These are phyloP conservation scores for Trochalopteron elliotii DNA, from an alignment of 2,113 vertebrate species.

Conservation along the genomic window DNA sequence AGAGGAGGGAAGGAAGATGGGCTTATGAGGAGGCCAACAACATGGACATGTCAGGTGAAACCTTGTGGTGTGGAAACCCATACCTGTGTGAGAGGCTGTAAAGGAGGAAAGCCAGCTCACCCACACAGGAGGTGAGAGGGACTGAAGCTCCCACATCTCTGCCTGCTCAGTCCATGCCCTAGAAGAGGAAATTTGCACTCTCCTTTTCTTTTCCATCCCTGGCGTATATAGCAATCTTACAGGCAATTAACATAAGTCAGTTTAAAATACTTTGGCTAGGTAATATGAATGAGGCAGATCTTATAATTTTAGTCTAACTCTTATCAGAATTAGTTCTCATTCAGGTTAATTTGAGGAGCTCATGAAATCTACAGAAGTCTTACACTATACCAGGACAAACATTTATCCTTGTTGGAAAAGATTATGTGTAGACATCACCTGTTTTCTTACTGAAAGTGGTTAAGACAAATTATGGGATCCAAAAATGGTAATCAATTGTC, in stretches of 20 bases:
- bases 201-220: background rate
- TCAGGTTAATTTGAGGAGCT: background rate
- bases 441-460: background rate
- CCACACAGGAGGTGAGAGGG: background rate
- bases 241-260: background rate
- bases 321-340: background rate
- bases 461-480: background rate
- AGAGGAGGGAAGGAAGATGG: background rate
- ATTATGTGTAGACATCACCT: background rate
- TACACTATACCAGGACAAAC: background rate
- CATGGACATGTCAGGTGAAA: background rate
- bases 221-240: background rate
- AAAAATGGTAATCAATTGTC: conserved; percentile 63
- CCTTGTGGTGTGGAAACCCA: fast-evolving
- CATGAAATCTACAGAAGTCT: background rate
- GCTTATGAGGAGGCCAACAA: background rate
- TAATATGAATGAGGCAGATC: background rate
- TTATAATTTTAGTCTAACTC: background rate
- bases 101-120: background rate
- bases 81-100: background rate
- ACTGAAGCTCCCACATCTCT: background rate
- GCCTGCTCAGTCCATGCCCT: background rate
- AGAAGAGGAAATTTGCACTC: background rate
- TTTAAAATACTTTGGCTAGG: background rate
- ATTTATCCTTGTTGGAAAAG: background rate